Percentiles rank a stretch among this genome's conserved stretches.
Evolutionary conservation across 2,113 vertebrate species (phyloP).

Genomic region (Apodemus speciosus): DNA sequence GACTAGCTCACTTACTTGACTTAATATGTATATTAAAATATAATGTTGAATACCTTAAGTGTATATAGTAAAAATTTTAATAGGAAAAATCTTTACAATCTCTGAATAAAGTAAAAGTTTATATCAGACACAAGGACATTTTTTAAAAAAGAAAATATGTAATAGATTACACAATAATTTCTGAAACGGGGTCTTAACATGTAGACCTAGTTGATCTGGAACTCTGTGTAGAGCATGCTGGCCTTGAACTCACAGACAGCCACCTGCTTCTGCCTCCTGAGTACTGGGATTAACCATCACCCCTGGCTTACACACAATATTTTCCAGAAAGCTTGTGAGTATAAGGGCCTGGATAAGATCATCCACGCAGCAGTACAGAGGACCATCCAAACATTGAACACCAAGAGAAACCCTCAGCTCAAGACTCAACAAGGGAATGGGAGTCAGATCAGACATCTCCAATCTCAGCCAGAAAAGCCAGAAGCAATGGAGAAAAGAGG

Average conservation of each 20-base stretch:
- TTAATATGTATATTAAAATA: background rate
- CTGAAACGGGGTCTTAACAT: background rate
- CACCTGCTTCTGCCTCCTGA: background rate
- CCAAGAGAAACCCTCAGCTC: background rate
- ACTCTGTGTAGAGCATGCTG: background rate
- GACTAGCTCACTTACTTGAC: background rate
- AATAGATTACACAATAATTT: background rate
- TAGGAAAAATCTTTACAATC: background rate
- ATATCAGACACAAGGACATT: background rate
- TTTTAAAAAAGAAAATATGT: background rate
- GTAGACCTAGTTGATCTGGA: background rate
- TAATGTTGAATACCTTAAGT: background rate
- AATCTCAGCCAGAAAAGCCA: background rate
- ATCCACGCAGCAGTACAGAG: background rate
- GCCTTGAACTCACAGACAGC: background rate
- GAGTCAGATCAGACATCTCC: background rate
- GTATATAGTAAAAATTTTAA: background rate
- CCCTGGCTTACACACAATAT: background rate
- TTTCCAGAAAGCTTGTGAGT: background rate
- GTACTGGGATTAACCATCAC: background rate
- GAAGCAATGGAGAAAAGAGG: background rate
- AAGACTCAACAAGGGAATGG: background rate
- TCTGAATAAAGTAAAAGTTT: too few relatives aligned
- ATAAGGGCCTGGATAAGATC: rapidly evolving
- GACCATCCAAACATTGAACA: rapidly evolving